phyloP scores from a whole-genome alignment of 2,113 vertebrate genomes.

The Steatornis caripensis region DNA sequence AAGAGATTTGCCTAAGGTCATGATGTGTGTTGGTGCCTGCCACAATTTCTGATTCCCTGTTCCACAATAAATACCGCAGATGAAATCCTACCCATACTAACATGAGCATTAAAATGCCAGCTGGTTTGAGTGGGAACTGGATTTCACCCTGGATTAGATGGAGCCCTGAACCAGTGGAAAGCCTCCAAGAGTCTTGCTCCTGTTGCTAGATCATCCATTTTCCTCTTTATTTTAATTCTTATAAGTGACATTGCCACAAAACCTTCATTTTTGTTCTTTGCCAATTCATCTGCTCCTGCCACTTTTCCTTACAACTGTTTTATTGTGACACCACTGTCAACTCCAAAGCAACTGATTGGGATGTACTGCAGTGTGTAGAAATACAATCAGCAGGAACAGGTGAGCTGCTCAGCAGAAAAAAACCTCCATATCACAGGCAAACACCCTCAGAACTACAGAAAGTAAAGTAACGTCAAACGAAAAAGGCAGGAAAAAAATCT shows the following conservation, averaged over 20 bases:
- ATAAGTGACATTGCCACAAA: not conserved
- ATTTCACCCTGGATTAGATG: not conserved
- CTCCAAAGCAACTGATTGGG: not conserved
- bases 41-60: not conserved
- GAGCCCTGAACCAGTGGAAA: not conserved
- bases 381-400: not conserved
- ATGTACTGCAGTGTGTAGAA: not conserved
- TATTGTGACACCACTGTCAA: not conserved
- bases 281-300: not conserved
- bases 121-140: not conserved
- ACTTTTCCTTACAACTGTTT: not conserved
- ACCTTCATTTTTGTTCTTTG: not conserved
- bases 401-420: not conserved
- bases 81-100: not conserved
- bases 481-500: not conserved
- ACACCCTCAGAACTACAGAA: not conserved
- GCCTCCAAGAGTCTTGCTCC: not conserved
- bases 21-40: not conserved
- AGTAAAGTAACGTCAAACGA: not conserved
- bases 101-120: not conserved
- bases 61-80: not conserved
- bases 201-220: not conserved
- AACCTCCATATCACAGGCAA: not conserved
- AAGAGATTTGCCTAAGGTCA: not conserved
- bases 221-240: not conserved